These are phyloP conservation scores for Pachycephus smyrnensis DNA, from an alignment of 2,888 invertebrate genomes.

Conservation along the genomic window DNA sequence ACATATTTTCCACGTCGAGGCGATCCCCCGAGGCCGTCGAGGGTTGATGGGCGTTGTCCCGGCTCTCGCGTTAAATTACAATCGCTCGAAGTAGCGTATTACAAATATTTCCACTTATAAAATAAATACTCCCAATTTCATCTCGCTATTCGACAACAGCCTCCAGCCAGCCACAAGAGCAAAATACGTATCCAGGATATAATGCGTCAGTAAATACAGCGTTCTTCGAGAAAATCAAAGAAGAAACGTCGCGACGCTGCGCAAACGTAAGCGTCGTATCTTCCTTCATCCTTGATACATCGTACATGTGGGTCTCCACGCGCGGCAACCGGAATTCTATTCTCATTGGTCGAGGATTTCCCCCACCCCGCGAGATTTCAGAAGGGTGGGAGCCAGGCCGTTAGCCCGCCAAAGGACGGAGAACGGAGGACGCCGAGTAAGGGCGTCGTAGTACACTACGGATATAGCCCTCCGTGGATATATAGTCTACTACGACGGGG, in stretches of 20 bases:
- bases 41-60: not conserved
- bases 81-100: not conserved
- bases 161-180: not conserved
- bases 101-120: not conserved
- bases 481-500: constrained; percentile 33
- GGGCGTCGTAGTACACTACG: constrained; percentile 20
- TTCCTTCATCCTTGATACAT: not conserved
- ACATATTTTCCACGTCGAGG: not conserved
- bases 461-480: constrained; percentile 17
- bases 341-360: constrained; percentile 42
- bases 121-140: not conserved
- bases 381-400: constrained; percentile 22
- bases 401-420: constrained; percentile 19
- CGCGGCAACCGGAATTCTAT: constrained; percentile 50
- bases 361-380: constrained; percentile 11
- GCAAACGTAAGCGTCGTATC: not conserved
- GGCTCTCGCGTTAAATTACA: not conserved
- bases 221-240: not conserved
- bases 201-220: not conserved
- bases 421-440: constrained; percentile 14
- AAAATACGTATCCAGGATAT: not conserved
- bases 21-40: not conserved
- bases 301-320: constrained; percentile 53
- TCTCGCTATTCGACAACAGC: not conserved
- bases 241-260: not conserved